phyloP scores from a whole-genome alignment of 1,140 invertebrate genomes.

The Cecropterus lyciades region DNA sequence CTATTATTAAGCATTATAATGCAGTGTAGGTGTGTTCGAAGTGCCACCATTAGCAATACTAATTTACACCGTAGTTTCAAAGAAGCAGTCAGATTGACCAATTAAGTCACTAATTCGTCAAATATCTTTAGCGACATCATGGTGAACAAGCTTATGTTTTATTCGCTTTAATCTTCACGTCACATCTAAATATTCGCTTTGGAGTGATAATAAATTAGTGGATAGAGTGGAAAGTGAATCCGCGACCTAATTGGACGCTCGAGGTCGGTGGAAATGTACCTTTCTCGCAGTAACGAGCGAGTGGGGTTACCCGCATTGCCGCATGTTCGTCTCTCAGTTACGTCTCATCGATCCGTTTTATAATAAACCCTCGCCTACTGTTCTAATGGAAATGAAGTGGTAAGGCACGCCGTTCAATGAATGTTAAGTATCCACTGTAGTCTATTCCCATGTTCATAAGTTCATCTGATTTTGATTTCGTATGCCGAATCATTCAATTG shows the following conservation, averaged over 20 bases:
- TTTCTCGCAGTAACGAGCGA: conserved; percentile 41
- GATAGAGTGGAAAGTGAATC: conserved; percentile 52
- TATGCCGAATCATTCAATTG: no score
- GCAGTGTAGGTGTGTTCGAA: no score
- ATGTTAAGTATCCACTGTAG: no score
- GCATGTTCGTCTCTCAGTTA: conserved; percentile 40
- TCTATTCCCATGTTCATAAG: no score
- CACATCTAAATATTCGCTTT: conserved; percentile 55
- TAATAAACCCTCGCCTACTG: conserved; percentile 32
- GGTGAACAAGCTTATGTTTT: conserved; percentile 46
- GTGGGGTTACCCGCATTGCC: conserved; percentile 40
- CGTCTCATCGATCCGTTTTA: conserved; percentile 38
- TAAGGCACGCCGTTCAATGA: no score
- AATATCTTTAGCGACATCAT: conserved; percentile 38
- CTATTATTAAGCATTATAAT: no score
- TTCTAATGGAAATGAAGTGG: conserved; percentile 2
- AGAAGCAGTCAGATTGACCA: no score
- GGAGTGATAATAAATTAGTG: conserved; percentile 54
- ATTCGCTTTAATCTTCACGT: conserved; percentile 53
- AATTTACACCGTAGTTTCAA: no score
- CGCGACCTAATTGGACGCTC: conserved; percentile 51
- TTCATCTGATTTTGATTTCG: no score
- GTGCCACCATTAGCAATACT: no score
- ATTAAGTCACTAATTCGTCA: conserved; percentile 8
- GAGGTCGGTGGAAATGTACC: conserved; percentile 39